These are phyloP conservation scores for Oxycera nigricornis DNA, from an alignment of 2,888 invertebrate species.

Conservation along the genomic window DNA sequence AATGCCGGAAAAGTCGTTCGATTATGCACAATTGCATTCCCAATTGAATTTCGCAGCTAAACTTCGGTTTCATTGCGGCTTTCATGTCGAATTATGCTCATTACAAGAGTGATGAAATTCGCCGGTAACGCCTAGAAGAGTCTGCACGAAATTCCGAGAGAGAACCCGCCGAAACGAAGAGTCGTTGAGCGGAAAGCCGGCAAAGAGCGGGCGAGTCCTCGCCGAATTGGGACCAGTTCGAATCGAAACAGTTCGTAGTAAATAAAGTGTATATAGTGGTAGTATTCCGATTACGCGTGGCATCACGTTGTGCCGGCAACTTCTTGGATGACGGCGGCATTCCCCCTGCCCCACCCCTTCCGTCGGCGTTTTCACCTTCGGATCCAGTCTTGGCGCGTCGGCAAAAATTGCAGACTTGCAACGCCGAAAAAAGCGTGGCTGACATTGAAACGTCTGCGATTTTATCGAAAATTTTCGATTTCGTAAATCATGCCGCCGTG, in stretches of 20 bases:
- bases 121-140: slow-evolving; percentile 40
- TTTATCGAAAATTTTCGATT: background rate
- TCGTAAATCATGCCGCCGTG: background rate
- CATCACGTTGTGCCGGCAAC: background rate
- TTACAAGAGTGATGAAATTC: slow-evolving; percentile 17
- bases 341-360: background rate
- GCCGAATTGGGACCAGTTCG: too few species aligned
- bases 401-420: background rate
- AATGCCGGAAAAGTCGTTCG: background rate
- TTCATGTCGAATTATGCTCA: background rate
- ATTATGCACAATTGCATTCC: background rate
- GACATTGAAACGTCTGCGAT: background rate
- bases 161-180: background rate
- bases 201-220: too few species aligned
- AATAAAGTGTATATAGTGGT: background rate
- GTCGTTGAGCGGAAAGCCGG: too few species aligned
- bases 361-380: background rate
- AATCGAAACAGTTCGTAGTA: background rate
- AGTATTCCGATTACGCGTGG: slow-evolving; percentile 18
- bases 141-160: background rate
- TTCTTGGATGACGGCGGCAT: background rate
- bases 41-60: background rate
- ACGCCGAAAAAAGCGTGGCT: background rate
- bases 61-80: background rate
- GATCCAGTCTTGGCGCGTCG: background rate